Evolutionary conservation across 1,140 invertebrate species (phyloP).

Genomic region (Danaus plexippus): DNA sequence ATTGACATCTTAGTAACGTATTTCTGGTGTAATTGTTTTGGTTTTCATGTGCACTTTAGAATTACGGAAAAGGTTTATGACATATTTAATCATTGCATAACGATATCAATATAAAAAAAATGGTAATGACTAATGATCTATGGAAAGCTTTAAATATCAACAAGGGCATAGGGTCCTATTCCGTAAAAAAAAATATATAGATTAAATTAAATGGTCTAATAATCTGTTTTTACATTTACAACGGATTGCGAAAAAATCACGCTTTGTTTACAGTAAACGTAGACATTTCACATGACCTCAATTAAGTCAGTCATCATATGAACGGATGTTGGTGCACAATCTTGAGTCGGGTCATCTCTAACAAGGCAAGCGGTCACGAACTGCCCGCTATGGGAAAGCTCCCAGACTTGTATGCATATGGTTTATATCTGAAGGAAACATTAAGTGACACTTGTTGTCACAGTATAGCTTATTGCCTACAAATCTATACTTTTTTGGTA

Average conservation of each 20-base stretch:
- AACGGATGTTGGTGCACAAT: constrained; percentile 64
- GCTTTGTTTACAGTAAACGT: constrained; percentile 42
- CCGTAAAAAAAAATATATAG: not conserved
- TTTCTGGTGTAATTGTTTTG: too few relatives aligned
- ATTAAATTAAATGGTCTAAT: constrained; percentile 11
- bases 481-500: too few relatives aligned
- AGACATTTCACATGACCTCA: constrained; percentile 60
- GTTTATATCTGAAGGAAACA: too few relatives aligned
- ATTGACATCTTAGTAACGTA: too few relatives aligned
- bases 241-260: constrained; percentile 30
- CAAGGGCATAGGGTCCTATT: not conserved
- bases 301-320: constrained; percentile 60
- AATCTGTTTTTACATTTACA: constrained; percentile 23
- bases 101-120: too few relatives aligned
- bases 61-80: too few relatives aligned
- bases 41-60: too few relatives aligned
- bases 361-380: constrained; percentile 60
- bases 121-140: too few relatives aligned
- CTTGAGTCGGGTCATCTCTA: constrained; percentile 55
- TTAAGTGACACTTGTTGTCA: too few relatives aligned
- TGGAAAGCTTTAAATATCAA: not conserved
- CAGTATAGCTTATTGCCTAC: too few relatives aligned
- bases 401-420: constrained; percentile 57
- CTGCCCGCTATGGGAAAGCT: constrained; percentile 64
- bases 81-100: too few relatives aligned